These are phyloP conservation scores for Metopia argyrocephala DNA, from an alignment of 2,888 invertebrate genomes.

Conservation along the genomic window DNA sequence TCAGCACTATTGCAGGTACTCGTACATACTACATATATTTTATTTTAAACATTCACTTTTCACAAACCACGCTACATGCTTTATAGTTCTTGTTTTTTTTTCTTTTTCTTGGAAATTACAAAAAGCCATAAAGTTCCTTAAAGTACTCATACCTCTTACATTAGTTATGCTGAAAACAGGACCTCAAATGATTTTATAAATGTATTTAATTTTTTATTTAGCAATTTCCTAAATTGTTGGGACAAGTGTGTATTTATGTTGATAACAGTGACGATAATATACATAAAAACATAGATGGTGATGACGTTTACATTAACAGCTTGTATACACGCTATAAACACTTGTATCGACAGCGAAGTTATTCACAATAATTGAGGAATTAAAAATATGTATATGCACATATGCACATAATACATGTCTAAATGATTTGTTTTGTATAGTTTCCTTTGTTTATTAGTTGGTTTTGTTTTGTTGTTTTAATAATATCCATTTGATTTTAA, in stretches of 20 bases:
- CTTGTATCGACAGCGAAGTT: conserved; percentile 49
- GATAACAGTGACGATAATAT: neutral
- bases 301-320: conserved; percentile 12
- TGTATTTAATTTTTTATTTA: no score
- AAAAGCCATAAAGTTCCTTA: no score
- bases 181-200: no score
- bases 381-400: conserved; percentile 1
- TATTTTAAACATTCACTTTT: no score
- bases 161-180: no score
- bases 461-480: neutral
- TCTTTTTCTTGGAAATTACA: no score
- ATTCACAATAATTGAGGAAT: conserved; percentile 34
- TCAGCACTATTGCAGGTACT: no score
- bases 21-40: no score
- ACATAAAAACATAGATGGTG: neutral
- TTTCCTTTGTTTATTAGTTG: conserved; percentile 1
- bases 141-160: no score
- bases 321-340: conserved; percentile 72
- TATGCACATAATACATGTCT: conserved; percentile 22
- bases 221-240: neutral
- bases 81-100: no score
- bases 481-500: conserved; percentile 15
- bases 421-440: conserved; percentile 11
- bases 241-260: neutral
- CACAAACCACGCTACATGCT: no score